Evolutionary conservation across 2,888 invertebrate species (phyloP).

Genomic region (Hypomecis atomaria): DNA sequence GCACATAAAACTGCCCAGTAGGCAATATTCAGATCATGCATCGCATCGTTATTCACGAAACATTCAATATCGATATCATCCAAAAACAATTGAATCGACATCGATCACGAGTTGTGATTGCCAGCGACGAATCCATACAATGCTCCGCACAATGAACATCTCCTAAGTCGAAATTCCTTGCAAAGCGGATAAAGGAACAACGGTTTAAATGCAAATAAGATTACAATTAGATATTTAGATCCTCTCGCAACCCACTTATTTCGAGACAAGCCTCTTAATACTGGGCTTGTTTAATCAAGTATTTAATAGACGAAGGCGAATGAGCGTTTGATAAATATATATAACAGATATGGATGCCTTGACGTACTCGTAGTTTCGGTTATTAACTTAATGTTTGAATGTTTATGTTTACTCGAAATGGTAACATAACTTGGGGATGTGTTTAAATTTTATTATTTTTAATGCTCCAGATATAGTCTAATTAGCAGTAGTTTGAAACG

Average conservation of each 20-base stretch:
- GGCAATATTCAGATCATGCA: background rate
- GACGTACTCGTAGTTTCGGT: slow-evolving; percentile 10
- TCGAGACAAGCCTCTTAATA: slow-evolving; percentile 60
- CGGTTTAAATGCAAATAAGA: slow-evolving; percentile 69
- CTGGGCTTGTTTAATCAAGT: slow-evolving; percentile 55
- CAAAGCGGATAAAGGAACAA: slow-evolving; percentile 53
- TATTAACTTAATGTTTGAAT: slow-evolving; percentile 9
- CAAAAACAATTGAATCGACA: slow-evolving; percentile 23
- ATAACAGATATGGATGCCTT: slow-evolving; percentile 21
- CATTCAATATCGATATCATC: slow-evolving; percentile 7
- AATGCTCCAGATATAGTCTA: too few relatives aligned
- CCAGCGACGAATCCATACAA: slow-evolving; percentile 49
- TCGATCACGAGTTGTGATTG: slow-evolving; percentile 16
- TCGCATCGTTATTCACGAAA: slow-evolving; percentile 7
- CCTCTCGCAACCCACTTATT: slow-evolving; percentile 59
- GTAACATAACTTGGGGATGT: background rate
- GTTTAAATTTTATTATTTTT: too few relatives aligned
- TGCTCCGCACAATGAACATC: slow-evolving; percentile 44
- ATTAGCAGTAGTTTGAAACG: too few relatives aligned
- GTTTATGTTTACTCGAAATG: slow-evolving; percentile 6
- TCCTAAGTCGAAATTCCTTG: slow-evolving; percentile 51
- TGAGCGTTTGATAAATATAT: slow-evolving; percentile 35
- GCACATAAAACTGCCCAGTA: too few relatives aligned
- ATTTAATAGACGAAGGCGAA: slow-evolving; percentile 48
- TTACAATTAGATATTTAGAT: slow-evolving; percentile 70